These are phyloP conservation scores for Sinelater perroti DNA, from an alignment of 2,888 invertebrate genomes.

Conservation along the genomic window DNA sequence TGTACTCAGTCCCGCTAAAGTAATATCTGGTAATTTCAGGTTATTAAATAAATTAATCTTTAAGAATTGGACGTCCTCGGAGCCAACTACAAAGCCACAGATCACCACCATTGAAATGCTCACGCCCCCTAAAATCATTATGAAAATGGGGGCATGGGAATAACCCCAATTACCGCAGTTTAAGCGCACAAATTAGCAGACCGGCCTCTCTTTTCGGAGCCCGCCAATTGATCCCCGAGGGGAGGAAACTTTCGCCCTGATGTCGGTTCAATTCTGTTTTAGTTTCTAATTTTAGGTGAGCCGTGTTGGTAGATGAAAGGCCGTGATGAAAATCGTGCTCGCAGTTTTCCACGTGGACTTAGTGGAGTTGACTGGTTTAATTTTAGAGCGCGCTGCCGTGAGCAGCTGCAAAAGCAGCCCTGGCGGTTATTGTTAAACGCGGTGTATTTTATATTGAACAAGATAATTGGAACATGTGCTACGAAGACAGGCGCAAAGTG, in stretches of 20 bases:
- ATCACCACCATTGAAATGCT: neutral
- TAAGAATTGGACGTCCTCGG: no score
- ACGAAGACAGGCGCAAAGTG: no score
- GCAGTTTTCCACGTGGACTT: neutral
- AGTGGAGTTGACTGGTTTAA: neutral
- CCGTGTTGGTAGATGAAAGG: constrained; percentile 8
- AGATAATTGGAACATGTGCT: no score
- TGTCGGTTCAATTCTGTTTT: constrained; percentile 6
- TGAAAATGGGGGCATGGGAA: constrained; percentile 11
- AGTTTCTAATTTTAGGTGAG: constrained; percentile 13
- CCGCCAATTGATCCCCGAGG: neutral
- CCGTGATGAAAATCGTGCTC: neutral
- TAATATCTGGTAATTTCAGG: no score
- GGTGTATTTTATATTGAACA: no score
- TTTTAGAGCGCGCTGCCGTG: no score
- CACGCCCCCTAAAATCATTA: constrained; percentile 11
- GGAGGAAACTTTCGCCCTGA: neutral
- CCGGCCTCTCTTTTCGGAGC: constrained; percentile 8
- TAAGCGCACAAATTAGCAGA: constrained; percentile 11
- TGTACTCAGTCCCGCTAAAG: no score
- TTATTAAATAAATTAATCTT: no score
- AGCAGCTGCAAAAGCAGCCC: no score
- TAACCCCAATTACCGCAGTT: constrained; percentile 12
- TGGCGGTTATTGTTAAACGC: no score
- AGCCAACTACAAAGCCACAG: no score